Base-by-base conservation (phyloP, 2,113 vertebrate genomes). In the Sakesphorus luctuosus region DNA sequence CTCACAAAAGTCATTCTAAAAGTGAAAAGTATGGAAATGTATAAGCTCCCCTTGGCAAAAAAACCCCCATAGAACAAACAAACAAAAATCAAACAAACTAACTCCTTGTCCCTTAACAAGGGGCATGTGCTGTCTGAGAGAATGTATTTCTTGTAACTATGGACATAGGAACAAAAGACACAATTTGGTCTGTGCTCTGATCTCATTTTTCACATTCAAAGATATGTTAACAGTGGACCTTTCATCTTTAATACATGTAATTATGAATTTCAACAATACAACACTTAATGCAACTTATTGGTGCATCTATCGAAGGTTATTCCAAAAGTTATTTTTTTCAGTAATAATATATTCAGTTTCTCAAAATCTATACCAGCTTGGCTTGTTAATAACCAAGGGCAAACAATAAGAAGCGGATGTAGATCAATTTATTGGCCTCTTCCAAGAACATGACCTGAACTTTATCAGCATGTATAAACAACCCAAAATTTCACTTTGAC, bases 341-440 rank as follows among this genome's bases (percentile, higher is more conserved):
- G 49, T 49, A 90, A n/a, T 33, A 82, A 26, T 84, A 56, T 73
- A 63, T 90, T 93, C 25, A 33, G 29, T 79, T 84, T 55, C 73
- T 80, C 55, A 91, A 96, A 90, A 83, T 80, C 52, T 73, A 5
- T n/a, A 58, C 66, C 28, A 35, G 11, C 49, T 55, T 85, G 29
- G 44, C 20, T 88, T 19, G 12, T 66, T 87, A 81, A 67, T 13
- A 94, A 40, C 55, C 50, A 76, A 58, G 20, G 56, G 26, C n/a
- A 87, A 91, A 63, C 46, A 49, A 18, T 26, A 66, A 94, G 68
- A 63, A 52, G 20, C 35, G 16, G 36, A 88, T 59, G 16, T 23
- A 72, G 63, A 84, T 20, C 44, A 65, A 35, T 59, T 21, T 56
- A 65, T 87, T 78, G 55, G 12, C 65, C 78, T 84, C 47, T 72